Evolutionary conservation across 2,888 invertebrate species (phyloP), one percentile per base, ranked within the genome.

Genomic region (Drosophila sordidapex): DNA sequence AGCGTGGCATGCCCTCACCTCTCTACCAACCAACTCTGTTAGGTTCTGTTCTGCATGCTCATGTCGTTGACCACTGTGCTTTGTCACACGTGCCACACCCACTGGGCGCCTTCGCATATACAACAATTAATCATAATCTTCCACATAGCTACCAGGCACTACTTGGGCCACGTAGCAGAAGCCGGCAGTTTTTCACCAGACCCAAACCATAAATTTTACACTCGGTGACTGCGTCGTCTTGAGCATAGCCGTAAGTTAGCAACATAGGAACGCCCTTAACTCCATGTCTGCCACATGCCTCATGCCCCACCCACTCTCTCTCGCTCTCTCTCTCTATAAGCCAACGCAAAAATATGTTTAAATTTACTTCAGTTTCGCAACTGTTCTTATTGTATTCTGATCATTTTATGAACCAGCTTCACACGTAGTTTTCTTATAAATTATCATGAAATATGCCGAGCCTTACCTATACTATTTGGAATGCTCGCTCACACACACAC

Each of bases 21-120:
- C 29, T 38, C 33, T 15, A 57, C 38, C 15, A n/a, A 27, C 53
- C 15, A 29, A 27, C 53, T n/a, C 3, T 31, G 56, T 11, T 25
- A 11, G 3, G 35, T 21, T 27, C 59, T 59, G 65, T 62, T 60
- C 58, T 76, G 57, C 74, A 73, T 48, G 63, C 56, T 68, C 57
- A 70, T 86, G 86, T 76, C 82, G 77, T 83, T 86, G 88, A 83
- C 85, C 86, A 82, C 61, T 71, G 62, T 68, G 79, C 66, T 76
- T 79, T 85, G 88, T 87, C 85, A 87, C 76, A 85, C 83, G 88
- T 87, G 88, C 80, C 84, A 82, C 88, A 72, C 85, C 86, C 78
- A 71, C 88, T 25, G 35, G 13, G 40, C n/a, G 15, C 43, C 52
- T 43, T 15, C 38, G 31, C 67, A 71, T 66, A 74, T 58, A 72